Evolutionary conservation across 2,888 invertebrate species (phyloP), one percentile per base, ranked within the genome.

Genomic region (Ecdyonurus torrentis): DNA sequence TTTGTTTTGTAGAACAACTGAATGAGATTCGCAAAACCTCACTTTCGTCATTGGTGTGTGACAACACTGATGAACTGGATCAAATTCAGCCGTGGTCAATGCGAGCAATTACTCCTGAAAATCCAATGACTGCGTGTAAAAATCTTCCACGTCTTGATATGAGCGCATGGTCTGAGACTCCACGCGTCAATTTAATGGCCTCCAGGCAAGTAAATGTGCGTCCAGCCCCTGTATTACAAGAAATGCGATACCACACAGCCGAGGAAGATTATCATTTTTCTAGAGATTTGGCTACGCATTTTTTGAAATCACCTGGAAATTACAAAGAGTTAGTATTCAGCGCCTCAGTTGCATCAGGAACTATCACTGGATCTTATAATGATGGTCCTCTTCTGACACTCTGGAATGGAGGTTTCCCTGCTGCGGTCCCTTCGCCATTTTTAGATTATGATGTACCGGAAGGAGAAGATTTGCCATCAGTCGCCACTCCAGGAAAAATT

Each of bases 21-120:
- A 74, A 77, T 0, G 89, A 93, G 74, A 84, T 97, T 62, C 83
- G 90, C 18, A 86, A 85, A 72, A 86, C 86, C 0, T 83, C 85
- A 0, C 71, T 91, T 18, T 86, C 89, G 0, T 79, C 81, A 37
- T 77, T 91, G 19, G 85, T 91, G 64, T 91, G 91, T 71, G 84
- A 85, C 37, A 90, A 87, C 74, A 83, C 89, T 0, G 87, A 84
- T 64, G 74, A 80, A 1, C 78, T 91, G 2, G 76, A 79, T 52
- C 72, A 75, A 20, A 79, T 85, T 0, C 89, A 87, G 69, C 79
- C 80, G 2, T 75, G 79, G 65, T 87, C 87, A 24, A 90, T 91
- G 90, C 80, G 83, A 68, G 74, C 79, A 0, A 75, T 78, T 19
- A 70, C 74, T 10, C 66, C 68, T 15, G 79, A 79, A 60, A 84